Conservation (phyloP, 1,140 invertebrate species). For the Hycleus phaleratus region DNA sequence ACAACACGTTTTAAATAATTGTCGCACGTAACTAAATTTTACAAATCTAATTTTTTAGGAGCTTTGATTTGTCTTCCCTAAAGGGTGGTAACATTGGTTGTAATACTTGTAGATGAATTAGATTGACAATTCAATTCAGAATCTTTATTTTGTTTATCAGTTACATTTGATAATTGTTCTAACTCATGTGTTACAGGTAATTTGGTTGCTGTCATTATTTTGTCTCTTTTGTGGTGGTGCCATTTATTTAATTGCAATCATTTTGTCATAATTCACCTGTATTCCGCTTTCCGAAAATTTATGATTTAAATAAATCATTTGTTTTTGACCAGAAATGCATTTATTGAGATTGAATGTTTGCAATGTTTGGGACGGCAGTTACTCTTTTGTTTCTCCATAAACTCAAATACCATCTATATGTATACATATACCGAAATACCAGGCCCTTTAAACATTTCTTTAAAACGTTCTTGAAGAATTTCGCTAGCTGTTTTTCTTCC, state of each 20-base stretch:
- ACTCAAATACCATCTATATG: conserved; percentile 38
- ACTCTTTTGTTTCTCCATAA: conserved; percentile 25
- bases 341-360: conserved; percentile 36
- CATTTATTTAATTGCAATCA: neutral
- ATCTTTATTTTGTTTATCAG: neutral
- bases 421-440: conserved; percentile 27
- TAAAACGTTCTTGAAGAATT: conserved; percentile 32
- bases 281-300: conserved; percentile 4
- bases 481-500: conserved; percentile 31
- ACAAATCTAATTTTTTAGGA: no score
- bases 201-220: no score
- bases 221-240: neutral
- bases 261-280: neutral
- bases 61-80: no score
- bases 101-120: no score
- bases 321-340: conserved; percentile 19
- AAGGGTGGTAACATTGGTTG: no score
- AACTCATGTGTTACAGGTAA: neutral
- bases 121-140: no score
- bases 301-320: conserved; percentile 9
- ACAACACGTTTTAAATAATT: no score
- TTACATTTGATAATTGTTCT: neutral
- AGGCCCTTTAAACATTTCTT: conserved; percentile 25
- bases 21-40: no score
- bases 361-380: conserved; percentile 27